Evolutionary conservation across 2,797 vertebrate genomes (phyloP).

Genomic region (Ispidina picta): DNA sequence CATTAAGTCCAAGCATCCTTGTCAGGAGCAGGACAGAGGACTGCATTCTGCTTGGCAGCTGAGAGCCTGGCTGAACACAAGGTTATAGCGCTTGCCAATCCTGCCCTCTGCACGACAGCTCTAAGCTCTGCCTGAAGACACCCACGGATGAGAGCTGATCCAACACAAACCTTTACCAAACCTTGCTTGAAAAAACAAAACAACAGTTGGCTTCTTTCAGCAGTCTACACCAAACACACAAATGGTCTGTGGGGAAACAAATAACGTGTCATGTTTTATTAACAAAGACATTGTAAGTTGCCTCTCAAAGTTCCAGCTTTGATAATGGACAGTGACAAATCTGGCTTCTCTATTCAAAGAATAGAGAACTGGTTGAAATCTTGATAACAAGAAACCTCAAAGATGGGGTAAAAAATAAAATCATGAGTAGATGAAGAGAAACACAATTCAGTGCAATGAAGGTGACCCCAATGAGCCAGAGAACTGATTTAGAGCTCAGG

Average conservation of each 20-base stretch:
- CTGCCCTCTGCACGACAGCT: background rate
- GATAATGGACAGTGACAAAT: background rate
- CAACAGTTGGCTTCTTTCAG: background rate
- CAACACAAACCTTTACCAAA: background rate
- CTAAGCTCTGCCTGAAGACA: background rate
- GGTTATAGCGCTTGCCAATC: too few species aligned
- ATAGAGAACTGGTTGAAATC: background rate
- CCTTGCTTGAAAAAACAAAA: background rate
- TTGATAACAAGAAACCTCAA: background rate
- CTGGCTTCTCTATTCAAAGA: background rate
- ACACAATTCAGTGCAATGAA: background rate
- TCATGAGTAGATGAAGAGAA: background rate
- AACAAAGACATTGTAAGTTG: background rate
- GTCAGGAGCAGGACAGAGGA: background rate
- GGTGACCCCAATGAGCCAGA: background rate
- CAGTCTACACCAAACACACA: background rate
- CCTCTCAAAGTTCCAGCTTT: background rate
- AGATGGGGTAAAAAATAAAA: background rate
- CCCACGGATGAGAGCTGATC: background rate
- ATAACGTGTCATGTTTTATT: background rate
- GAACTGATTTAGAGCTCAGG: background rate
- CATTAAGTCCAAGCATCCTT: background rate
- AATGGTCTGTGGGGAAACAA: background rate
- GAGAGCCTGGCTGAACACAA: background rate
- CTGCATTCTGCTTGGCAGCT: background rate